Evolutionary conservation across 2,113 vertebrate genomes (phyloP), one percentile per base, ranked within the genome.

Genomic region (Phalacrocorax aristotelis): DNA sequence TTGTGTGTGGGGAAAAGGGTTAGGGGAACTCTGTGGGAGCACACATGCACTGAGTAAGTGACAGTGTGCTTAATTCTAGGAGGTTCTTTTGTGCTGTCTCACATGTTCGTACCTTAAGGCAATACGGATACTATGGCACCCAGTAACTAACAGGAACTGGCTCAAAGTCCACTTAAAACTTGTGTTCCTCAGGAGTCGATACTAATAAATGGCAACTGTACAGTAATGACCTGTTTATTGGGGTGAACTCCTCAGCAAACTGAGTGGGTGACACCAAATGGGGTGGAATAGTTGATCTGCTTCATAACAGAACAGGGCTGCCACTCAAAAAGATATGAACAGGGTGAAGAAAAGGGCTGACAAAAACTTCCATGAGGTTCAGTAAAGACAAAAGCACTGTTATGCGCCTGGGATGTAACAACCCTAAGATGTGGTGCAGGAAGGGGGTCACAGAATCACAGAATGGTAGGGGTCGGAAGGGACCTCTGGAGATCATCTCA

Each of bases 111-210:
- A 30, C 10, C 20, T 51, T 44, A 27, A 79, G 38, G 26, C 58
- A 79, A 32, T 71, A 48, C 7, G 21, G 66, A 77, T 77, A 10
- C n/a, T 70, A 1, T 32, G 40, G 57, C 34, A 69, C 26, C 18
- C 5, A 44, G 8, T 74, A 29, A 15, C 34, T 23, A 13, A 19
- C 9, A 68, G 57, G 25, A 84, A 29, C 15, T 79, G 19, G 6
- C 58, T 54, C 38, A 40, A 51, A 60, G 57, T 36, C 32, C 42
- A 85, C 22, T 4, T 49, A 52, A 25, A 74, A 30, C 16, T 77
- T 48, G 2, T 3, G 4, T 54, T 76, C n/a, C 38, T 71, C 15
- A 15, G 55, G 9, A 42, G 9, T 3, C 0, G 0, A 27, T 25
- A 25, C 40, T 23, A 26, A 26, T 15, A 49, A 62, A 66, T 26